Evolutionary conservation across 2,797 vertebrate genomes (phyloP), one percentile per base, ranked within the genome.

Genomic region (Lutjanus argentimaculatus): DNA sequence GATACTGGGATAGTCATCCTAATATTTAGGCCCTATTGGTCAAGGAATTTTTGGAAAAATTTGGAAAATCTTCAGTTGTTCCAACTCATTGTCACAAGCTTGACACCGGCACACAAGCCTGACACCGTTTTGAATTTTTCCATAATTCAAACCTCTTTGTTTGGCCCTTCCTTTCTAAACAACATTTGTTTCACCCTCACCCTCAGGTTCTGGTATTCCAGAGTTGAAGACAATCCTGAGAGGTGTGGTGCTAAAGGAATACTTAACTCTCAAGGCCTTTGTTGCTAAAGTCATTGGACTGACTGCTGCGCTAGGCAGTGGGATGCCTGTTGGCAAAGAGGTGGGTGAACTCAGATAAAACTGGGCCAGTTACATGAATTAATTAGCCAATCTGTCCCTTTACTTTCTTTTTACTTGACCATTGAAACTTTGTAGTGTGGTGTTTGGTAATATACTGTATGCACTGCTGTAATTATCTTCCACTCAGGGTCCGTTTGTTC

Each of bases 281-380:
- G 68, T 97, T 58, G 98, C 98, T 72, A 99, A 99, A 92, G 97
- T 97, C 56, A 96, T 99, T 1, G 97, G 96, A 3, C 95, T 99
- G 79, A 98, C 98, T 0, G 97, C 97, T 0, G 97, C 96, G 0
- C 95, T 99, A 88, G 98, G 98, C 80, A 99, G 97, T 9, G 97
- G 98, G 58, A 97, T 99, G 94, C 98, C 98, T 1, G 96, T 99
- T 48, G 98, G 98, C 46, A 99, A 99, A 92, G 98, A 99, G 97
- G 98, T 98, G 85, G 25, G 78, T 58, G 14, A 53, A 1, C 9
- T 1, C 14, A 11, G 46, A 68, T 19, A 8, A n/a, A 36, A 40
- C 68, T 45, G 12, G 8, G 2, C 25, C 16, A 21, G 42, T 14
- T 19, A 19, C 40, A 40, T 9, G 19, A 45, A 45, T 59, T 4